Evolutionary conservation across 2,888 invertebrate species (phyloP).

Genomic region (Amiota mariae): DNA sequence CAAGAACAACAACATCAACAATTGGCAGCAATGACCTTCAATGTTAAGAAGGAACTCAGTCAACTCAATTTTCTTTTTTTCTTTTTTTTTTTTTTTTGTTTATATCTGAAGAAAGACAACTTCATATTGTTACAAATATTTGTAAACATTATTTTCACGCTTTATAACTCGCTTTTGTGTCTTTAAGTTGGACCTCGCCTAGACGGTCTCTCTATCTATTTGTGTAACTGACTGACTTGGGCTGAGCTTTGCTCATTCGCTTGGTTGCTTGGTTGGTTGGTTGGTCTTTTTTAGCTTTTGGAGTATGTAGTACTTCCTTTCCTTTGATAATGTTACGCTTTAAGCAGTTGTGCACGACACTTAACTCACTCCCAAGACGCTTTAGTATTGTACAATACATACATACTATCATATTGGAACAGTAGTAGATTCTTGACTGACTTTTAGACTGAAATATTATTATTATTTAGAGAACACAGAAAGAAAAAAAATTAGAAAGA

Average conservation of each 20-base stretch:
- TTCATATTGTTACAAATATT: slow-evolving; percentile 26
- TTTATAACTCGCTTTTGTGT: slow-evolving; percentile 1
- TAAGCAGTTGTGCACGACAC: slow-evolving; percentile 28
- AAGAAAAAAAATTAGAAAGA: background rate
- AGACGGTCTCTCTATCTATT: too few relatives aligned
- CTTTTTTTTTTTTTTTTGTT: background rate
- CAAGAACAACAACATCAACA: background rate
- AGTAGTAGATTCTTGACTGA: too few relatives aligned
- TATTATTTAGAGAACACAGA: background rate
- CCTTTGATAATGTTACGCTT: slow-evolving; percentile 25
- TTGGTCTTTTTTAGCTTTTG: too few relatives aligned
- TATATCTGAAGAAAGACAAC: background rate
- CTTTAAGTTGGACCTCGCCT: background rate
- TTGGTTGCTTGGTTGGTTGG: background rate
- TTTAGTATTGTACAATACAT: too few relatives aligned
- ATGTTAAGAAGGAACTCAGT: slow-evolving; percentile 5
- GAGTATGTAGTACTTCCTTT: background rate
- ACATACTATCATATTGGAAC: too few relatives aligned
- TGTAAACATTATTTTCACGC: slow-evolving; percentile 19
- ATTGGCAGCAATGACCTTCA: slow-evolving; percentile 33
- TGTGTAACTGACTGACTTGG: background rate
- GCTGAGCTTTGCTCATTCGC: background rate
- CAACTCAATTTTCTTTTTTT: background rate
- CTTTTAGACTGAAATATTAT: too few relatives aligned
- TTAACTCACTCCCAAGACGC: background rate